Evolutionary conservation across 2,797 vertebrate genomes (phyloP).

Genomic region (Molossus molossus): DNA sequence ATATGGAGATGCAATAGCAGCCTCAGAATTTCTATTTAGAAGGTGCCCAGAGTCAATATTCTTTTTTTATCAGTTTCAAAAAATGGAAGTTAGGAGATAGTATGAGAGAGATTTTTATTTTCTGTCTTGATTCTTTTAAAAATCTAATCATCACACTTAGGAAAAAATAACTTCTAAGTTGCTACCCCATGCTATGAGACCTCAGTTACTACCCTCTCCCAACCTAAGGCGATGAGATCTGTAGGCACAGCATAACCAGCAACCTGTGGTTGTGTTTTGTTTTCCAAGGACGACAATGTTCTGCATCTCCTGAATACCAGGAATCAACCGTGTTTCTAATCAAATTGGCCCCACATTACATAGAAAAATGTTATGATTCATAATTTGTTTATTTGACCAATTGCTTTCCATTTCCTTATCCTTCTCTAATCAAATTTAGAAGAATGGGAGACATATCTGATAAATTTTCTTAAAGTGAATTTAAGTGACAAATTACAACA

Average conservation of each 20-base stretch:
- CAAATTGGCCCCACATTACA: background rate
- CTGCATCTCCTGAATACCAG: background rate
- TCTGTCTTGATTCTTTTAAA: constrained; percentile 29
- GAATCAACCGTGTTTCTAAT: background rate
- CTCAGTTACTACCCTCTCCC: background rate
- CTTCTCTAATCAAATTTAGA: background rate
- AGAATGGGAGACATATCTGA: background rate
- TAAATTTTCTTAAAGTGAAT: background rate
- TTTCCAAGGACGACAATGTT: background rate
- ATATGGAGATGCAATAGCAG: background rate
- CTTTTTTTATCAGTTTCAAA: background rate
- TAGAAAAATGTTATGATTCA: background rate
- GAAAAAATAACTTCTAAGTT: background rate
- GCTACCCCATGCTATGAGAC: background rate
- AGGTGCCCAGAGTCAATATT: background rate
- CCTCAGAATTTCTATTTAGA: constrained; percentile 8
- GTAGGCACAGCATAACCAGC: no score
- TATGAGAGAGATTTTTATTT: background rate
- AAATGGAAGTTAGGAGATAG: background rate
- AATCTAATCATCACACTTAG: background rate
- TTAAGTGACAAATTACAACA: constrained; percentile 23
- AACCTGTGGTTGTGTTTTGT: background rate
- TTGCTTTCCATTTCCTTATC: constrained; percentile 36
- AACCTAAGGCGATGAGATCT: background rate
- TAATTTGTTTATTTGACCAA: background rate